These are phyloP conservation scores for Hydractinia symbiolongicarpus DNA, from an alignment of 30 jellyfish, hydroid and myxozoan genomes.

Conservation along the genomic window DNA sequence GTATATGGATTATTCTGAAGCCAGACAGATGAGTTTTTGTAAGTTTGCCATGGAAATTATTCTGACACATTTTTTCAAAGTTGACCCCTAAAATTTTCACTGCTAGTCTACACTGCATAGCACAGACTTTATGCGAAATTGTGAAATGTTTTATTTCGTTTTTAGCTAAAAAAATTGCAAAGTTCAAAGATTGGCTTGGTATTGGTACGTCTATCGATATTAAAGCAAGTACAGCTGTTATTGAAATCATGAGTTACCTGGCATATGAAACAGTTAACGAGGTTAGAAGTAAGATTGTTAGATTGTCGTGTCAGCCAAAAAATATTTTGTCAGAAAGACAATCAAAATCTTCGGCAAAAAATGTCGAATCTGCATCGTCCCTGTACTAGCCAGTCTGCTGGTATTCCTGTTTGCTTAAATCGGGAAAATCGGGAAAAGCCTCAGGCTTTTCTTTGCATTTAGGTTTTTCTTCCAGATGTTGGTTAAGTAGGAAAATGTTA, in stretches of 20 bases:
- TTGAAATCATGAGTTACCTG: slow-evolving; percentile 91
- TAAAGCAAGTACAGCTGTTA: slow-evolving; percentile 97
- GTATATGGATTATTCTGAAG: slow-evolving; percentile 82
- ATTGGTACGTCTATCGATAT: slow-evolving; percentile 78
- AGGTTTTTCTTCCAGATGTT: too few relatives aligned
- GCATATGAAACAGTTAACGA: slow-evolving; percentile 96
- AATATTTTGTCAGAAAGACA: too few relatives aligned
- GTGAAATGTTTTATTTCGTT: background rate
- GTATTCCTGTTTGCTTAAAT: too few relatives aligned
- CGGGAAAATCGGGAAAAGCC: too few relatives aligned
- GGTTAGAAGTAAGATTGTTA: slow-evolving; percentile 30
- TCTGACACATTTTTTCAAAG: background rate
- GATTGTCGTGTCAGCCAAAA: too few relatives aligned
- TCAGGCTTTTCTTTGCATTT: too few relatives aligned
- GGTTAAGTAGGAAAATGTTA: too few relatives aligned
- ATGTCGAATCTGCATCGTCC: too few relatives aligned
- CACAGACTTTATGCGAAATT: background rate
- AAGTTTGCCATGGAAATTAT: slow-evolving; percentile 2
- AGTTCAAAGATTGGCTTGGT: slow-evolving; percentile 97
- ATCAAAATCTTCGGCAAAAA: too few relatives aligned
- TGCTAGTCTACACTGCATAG: background rate
- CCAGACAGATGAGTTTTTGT: slow-evolving; percentile 90
- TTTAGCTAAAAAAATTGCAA: slow-evolving; percentile 86
- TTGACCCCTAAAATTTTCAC: background rate
- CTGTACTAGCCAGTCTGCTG: too few relatives aligned